Evolutionary conservation across 2,113 vertebrate species (phyloP), one percentile per base, ranked within the genome.

Genomic region (Hippotragus niger): DNA sequence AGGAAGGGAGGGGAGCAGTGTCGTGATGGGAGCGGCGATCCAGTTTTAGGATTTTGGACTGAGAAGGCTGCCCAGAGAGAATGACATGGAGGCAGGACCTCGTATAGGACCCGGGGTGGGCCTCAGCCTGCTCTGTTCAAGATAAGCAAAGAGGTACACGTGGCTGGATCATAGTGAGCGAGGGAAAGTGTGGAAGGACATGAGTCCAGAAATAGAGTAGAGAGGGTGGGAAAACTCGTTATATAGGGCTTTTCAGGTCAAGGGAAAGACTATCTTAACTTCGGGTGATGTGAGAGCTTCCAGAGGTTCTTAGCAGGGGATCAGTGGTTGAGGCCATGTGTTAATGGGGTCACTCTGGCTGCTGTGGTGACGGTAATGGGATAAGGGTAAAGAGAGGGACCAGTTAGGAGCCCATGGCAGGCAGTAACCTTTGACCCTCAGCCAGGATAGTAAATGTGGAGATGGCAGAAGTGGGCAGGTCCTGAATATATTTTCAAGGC

Each of bases 131-230:
- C 4, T 29, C 13, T 52, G 10, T 62, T 53, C 29, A 21, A 7
- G 88, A 47, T 15, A 9, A 40, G 58, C 81, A 52, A 4, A 81
- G 81, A 45, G 43, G 40, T 40, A 21, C 0, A 1, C 36, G 6
- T 2, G 50, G 4, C 92, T 29, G 31, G 40, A 45, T 7, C 0
- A 0, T n/a, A 83, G 55, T 15, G 58, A 43, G 29, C 0, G 0
- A 27, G 50, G 33, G 53, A 31, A 2, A 47, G 43, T 19, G 50
- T 7, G 21, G 74, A 47, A 19, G 55, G 53, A 50, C 12, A 33
- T 17, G 33, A 67, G 27, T 57, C 57, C 14, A 33, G 50, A 85
- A 55, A 33, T 3, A 12, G 1, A 15, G 33, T 5, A 1, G 16
- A 23, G 60, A 53, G 4, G 15, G n/a, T 13, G 81, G 40, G 7